A percentile compares a stretch with the other conserved stretches of the same genome.
phyloP scores from a whole-genome alignment of 2,888 invertebrate species.

The Hipparchia semele region DNA sequence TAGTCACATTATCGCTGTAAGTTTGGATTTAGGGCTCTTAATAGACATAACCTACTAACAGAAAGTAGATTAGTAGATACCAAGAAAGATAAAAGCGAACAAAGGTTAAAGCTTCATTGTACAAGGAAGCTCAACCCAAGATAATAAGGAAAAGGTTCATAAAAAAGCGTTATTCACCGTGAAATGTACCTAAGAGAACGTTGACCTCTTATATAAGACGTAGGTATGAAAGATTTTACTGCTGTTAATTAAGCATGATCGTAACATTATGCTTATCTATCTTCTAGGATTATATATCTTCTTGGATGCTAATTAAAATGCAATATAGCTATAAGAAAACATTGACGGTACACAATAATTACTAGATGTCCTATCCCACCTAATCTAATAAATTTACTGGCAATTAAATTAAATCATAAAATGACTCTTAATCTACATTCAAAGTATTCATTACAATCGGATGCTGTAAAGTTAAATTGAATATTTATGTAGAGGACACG shows the following conservation, averaged over 20 bases:
- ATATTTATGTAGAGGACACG: constrained; percentile 14
- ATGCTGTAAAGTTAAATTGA: constrained; percentile 21
- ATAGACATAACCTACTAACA: background rate
- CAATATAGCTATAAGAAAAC: constrained; percentile 1
- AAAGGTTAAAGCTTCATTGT: background rate
- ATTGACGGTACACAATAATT: constrained; percentile 12
- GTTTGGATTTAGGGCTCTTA: background rate
- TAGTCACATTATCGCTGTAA: background rate
- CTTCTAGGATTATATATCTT: background rate
- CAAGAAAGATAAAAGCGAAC: background rate
- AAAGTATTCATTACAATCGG: constrained; percentile 15
- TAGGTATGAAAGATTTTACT: background rate
- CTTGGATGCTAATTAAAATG: background rate
- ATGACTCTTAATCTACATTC: constrained; percentile 4
- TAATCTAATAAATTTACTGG: constrained; percentile 10
- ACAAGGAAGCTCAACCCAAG: constrained; percentile 6
- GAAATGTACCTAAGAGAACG: background rate
- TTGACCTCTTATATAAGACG: background rate
- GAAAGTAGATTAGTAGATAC: background rate
- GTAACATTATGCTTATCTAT: background rate
- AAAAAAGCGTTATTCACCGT: background rate
- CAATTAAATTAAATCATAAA: constrained; percentile 14
- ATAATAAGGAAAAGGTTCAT: background rate
- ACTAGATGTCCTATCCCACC: background rate
- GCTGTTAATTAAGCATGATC: background rate